Base-by-base conservation (phyloP, 1,140 invertebrate species). In the Ruditapes philippinarum region DNA sequence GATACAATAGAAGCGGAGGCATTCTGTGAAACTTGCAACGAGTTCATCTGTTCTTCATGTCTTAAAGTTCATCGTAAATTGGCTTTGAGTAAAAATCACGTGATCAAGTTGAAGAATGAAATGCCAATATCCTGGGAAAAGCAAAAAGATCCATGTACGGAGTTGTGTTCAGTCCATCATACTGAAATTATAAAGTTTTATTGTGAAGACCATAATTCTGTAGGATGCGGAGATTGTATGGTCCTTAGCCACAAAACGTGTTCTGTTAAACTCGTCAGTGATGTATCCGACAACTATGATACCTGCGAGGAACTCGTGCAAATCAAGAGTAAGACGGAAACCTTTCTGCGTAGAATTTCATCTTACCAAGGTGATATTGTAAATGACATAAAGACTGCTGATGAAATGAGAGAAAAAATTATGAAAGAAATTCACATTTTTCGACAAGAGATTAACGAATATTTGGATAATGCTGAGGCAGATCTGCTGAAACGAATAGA, bases 211-310 rank as follows among this genome's bases (percentile, higher is more conserved):
- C 65, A 70, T 70, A 33, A 38, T 70, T 12, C 11, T 4, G 65
- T 70, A 0, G 65, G 65, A 14, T 70, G 65, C 38, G 65, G 65
- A 5, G 65, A 70, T 25, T 70, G 65, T n/a, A 70, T 70, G 65
- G 33, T 70, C 12, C 2, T 38, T 7, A 4, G 38, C 38, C 65
- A 70, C 38, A 70, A 70, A 17, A 3, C 65, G 1, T 70, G 65
- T 38, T 22, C 36, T 17, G 65, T 70, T 19, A 33, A 38, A 1
- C 28, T 70, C 1, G 65, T 70, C 19, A 2, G 33, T 1, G 33
- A 70, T 70, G 36, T 70, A 45, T 5, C 51, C 51, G 51, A 5
- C 22, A 19, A n/a, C 22, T 54, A 4, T 22, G 22, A 22, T 54
- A 22, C 5, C 12, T 4, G 22, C 4, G 4, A 22, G 19, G 51